These are phyloP conservation scores for Erannis defoliaria DNA, from an alignment of 2,888 invertebrate species.

Conservation along the genomic window DNA sequence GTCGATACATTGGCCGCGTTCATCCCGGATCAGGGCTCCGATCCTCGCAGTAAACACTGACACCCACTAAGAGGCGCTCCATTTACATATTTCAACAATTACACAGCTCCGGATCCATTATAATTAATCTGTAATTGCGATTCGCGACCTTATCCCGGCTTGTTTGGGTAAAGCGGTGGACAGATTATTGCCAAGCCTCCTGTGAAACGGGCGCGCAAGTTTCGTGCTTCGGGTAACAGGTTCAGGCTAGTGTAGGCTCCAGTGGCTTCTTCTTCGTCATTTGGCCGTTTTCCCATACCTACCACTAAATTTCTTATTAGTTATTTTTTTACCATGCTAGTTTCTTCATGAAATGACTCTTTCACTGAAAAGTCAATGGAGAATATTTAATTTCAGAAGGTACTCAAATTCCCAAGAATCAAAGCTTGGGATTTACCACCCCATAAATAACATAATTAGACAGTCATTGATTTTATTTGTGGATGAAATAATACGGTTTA, in stretches of 20 bases:
- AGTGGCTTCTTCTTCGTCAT: neutral
- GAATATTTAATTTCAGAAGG: too few relatives aligned
- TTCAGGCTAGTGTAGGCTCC: neutral
- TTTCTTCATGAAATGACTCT: too few relatives aligned
- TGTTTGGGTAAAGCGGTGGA: slow-evolving; percentile 54
- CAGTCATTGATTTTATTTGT: too few relatives aligned
- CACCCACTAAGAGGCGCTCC: slow-evolving; percentile 42
- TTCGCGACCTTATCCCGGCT: slow-evolving; percentile 58
- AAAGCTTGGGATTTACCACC: too few relatives aligned
- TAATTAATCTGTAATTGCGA: slow-evolving; percentile 75
- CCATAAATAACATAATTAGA: too few relatives aligned
- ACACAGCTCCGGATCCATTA: slow-evolving; percentile 63
- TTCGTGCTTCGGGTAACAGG: neutral
- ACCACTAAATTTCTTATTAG: too few relatives aligned
- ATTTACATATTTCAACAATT: slow-evolving; percentile 66
- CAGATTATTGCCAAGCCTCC: neutral
- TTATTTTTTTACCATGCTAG: too few relatives aligned
- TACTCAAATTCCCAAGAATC: too few relatives aligned
- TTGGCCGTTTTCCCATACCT: too few relatives aligned
- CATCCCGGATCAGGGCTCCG: slow-evolving; percentile 27
- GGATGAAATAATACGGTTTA: too few relatives aligned
- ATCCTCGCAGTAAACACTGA: slow-evolving; percentile 40
- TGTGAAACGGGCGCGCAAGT: neutral
- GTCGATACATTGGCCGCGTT: neutral
- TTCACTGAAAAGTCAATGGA: too few relatives aligned